Conservation (phyloP, 2,113 vertebrate genomes). For the Triplophysa tibetana region DNA sequence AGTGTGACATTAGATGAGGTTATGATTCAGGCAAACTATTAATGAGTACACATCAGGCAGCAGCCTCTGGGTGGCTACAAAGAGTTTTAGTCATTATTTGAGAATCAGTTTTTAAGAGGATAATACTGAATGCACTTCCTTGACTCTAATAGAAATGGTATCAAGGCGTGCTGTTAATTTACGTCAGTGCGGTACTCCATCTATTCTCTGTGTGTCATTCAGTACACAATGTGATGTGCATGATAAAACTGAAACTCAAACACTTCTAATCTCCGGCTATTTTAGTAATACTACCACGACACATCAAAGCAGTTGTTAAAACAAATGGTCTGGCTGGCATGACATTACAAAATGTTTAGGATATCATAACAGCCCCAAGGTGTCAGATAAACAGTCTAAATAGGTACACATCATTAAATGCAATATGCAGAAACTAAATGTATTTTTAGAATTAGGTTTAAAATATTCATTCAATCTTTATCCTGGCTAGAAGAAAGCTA, state of each 20-base stretch:
- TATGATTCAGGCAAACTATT: slow-evolving; percentile 21
- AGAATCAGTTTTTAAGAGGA: slow-evolving; percentile 5
- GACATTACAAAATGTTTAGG: background rate
- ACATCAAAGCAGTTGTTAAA: background rate
- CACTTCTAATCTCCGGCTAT: slow-evolving; percentile 22
- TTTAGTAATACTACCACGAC: background rate
- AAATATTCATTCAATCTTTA: background rate
- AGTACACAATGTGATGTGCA: background rate
- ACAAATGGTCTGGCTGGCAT: background rate
- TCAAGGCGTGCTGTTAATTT: slow-evolving; percentile 11
- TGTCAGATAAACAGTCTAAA: background rate
- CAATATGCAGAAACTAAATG: background rate
- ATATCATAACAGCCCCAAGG: background rate
- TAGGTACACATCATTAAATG: background rate
- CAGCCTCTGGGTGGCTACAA: background rate
- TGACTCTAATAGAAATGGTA: background rate
- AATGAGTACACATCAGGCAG: slow-evolving; percentile 6
- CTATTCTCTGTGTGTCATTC: background rate
- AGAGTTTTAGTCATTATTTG: slow-evolving; percentile 4
- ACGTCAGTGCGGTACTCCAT: slow-evolving; percentile 10
- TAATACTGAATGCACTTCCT: background rate
- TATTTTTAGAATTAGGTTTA: background rate
- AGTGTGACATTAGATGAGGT: slow-evolving; percentile 28
- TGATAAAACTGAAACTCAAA: slow-evolving; percentile 7
- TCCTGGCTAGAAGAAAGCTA: no score